These are phyloP conservation scores for Microchirus variegatus DNA, from an alignment of 2,797 vertebrate species.

Conservation along the genomic window DNA sequence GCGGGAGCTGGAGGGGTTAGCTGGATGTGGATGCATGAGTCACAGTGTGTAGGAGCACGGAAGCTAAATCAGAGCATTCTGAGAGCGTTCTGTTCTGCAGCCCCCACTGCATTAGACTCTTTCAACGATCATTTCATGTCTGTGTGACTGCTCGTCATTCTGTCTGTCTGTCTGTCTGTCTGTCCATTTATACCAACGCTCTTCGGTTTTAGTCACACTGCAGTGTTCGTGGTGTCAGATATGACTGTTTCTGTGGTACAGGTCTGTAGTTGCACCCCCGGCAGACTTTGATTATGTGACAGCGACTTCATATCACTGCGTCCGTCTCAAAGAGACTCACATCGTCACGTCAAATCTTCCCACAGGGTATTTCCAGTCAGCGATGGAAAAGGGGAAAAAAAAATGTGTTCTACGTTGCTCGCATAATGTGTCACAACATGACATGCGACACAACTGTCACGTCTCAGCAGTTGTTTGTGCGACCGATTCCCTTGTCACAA, in stretches of 20 bases:
- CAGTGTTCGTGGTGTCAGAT: constrained; percentile 21
- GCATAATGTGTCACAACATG: constrained; percentile 21
- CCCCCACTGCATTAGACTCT: no score
- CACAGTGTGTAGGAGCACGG: constrained; percentile 71
- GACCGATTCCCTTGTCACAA: no score
- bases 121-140: constrained; percentile 16
- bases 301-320: constrained; percentile 39
- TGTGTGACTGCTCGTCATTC: constrained; percentile 26
- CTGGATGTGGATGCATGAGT: constrained; percentile 65
- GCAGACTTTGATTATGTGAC: constrained; percentile 48
- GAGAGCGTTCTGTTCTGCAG: constrained; percentile 45
- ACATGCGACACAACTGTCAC: not conserved
- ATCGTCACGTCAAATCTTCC: constrained; percentile 23
- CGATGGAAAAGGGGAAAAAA: constrained; percentile 26
- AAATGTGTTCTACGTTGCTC: constrained; percentile 35
- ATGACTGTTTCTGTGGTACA: constrained; percentile 38
- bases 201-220: constrained; percentile 26
- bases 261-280: constrained; percentile 24
- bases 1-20: constrained; percentile 50
- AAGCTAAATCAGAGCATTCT: constrained; percentile 62
- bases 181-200: constrained; percentile 3
- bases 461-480: no score
- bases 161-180: constrained; percentile 9
- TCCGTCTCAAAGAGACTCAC: constrained; percentile 8
- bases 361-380: constrained; percentile 35